A percentile compares a stretch with the other conserved stretches of the same genome.
phyloP scores from a whole-genome alignment of 2,888 invertebrate species.

The Limnephilus lunatus region DNA sequence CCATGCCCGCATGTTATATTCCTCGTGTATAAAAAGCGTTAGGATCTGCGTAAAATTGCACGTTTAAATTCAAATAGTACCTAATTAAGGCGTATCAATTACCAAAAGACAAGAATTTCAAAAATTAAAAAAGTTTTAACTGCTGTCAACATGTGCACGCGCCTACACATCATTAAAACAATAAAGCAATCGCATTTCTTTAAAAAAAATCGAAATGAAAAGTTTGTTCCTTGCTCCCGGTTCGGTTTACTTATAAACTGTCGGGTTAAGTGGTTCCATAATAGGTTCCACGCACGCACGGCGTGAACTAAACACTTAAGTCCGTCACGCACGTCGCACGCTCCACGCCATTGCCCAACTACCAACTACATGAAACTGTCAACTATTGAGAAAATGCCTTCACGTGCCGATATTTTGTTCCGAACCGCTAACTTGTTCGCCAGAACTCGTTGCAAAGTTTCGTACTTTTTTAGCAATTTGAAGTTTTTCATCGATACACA shows the following conservation, averaged over 20 bases:
- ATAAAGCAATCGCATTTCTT: background rate
- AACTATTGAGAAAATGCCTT: conserved; percentile 32
- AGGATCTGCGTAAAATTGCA: too few relatives aligned
- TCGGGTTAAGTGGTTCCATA: conserved; percentile 41
- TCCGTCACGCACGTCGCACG: conserved; percentile 45
- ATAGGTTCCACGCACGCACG: conserved; percentile 40
- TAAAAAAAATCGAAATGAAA: conserved; percentile 16
- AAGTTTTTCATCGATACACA: background rate
- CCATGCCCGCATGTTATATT: too few relatives aligned
- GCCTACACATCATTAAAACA: conserved; percentile 5
- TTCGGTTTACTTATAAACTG: conserved; percentile 36
- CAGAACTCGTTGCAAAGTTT: conserved; percentile 23
- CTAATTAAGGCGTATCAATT: background rate
- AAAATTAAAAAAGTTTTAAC: conserved; percentile 10
- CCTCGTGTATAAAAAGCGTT: too few relatives aligned
- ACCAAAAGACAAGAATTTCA: background rate
- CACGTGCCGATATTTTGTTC: conserved; percentile 45
- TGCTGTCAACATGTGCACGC: conserved; percentile 1
- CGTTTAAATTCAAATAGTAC: background rate
- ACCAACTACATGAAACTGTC: conserved; percentile 28
- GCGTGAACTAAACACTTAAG: conserved; percentile 43
- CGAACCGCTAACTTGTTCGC: background rate
- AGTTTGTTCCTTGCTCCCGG: conserved; percentile 22
- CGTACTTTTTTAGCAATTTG: background rate
- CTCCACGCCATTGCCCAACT: background rate